A percentile compares a stretch with the other conserved stretches of the same genome.
phyloP scores from a whole-genome alignment of 2,113 vertebrate species.

The Cochlearius cochlearius region DNA sequence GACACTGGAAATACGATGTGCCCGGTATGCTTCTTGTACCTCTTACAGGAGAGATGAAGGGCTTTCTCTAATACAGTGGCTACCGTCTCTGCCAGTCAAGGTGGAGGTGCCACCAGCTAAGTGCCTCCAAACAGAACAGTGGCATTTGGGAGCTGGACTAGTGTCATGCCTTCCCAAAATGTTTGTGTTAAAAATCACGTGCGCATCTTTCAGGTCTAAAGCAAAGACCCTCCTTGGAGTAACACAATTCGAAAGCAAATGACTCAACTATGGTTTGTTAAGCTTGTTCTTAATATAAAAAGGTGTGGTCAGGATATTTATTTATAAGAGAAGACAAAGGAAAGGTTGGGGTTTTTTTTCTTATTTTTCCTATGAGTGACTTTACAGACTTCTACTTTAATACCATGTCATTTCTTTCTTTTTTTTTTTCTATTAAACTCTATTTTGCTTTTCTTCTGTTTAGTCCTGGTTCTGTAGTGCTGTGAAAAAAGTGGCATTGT shows the following conservation, averaged over 20 bases:
- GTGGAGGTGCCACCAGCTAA: not conserved
- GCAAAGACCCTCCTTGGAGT: not conserved
- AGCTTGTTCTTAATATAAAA: not conserved
- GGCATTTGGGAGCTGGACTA: slow-evolving; percentile 22
- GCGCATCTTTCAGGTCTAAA: not conserved
- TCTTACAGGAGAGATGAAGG: not conserved
- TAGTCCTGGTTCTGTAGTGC: not conserved
- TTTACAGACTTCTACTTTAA: not conserved
- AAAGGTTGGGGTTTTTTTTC: not conserved
- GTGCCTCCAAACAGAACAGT: not conserved
- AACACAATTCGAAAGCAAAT: not conserved
- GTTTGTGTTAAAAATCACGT: not conserved
- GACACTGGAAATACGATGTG: not conserved
- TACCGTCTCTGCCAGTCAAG: not conserved
- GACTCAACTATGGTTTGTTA: too few species aligned
- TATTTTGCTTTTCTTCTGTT: not conserved
- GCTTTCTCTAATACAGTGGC: not conserved
- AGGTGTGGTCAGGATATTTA: not conserved
- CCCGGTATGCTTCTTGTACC: not conserved
- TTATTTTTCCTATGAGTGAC: not conserved
- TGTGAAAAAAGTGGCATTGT: not conserved
- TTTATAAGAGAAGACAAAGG: not conserved
- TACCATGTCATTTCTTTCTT: not conserved
- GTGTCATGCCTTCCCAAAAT: not conserved
- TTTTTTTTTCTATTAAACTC: not conserved